Evolutionary conservation across 2,888 invertebrate genomes (phyloP).

Genomic region (Stenodera caucasica): DNA sequence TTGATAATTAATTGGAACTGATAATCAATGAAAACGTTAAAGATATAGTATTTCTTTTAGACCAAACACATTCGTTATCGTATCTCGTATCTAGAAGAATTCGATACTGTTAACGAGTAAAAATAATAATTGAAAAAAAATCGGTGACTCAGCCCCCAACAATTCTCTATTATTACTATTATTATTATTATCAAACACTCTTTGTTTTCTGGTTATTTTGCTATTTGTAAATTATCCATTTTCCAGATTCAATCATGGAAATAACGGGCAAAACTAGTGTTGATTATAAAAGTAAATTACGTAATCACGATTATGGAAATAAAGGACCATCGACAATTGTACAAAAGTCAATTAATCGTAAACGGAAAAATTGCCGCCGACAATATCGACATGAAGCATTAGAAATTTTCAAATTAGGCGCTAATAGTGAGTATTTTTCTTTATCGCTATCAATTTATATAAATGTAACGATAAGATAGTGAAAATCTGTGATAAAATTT

Average conservation of each 20-base stretch:
- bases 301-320: slow-evolving; percentile 8
- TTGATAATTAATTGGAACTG: neutral
- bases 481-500: no score
- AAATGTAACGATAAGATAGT: slow-evolving; percentile 1
- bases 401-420: slow-evolving; percentile 40
- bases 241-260: neutral
- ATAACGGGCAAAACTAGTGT: neutral
- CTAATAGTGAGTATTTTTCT: slow-evolving; percentile 34
- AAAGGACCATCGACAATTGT: neutral
- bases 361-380: slow-evolving; percentile 39
- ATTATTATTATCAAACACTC: no score
- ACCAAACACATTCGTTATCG: no score
- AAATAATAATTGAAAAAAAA: neutral
- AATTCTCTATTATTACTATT: neutral
- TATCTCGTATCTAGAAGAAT: no score
- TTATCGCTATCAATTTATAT: neutral
- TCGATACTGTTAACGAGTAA: no score
- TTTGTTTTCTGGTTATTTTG: neutral
- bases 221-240: no score
- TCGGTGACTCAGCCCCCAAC: neutral
- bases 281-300: neutral
- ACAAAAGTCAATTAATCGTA: slow-evolving; percentile 33
- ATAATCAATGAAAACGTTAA: neutral
- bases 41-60: neutral
- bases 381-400: slow-evolving; percentile 41